A percentile compares a stretch with the other conserved stretches of the same genome.
Evolutionary conservation across 2,888 invertebrate genomes (phyloP).

Genomic region (Cheilosia vernalis): DNA sequence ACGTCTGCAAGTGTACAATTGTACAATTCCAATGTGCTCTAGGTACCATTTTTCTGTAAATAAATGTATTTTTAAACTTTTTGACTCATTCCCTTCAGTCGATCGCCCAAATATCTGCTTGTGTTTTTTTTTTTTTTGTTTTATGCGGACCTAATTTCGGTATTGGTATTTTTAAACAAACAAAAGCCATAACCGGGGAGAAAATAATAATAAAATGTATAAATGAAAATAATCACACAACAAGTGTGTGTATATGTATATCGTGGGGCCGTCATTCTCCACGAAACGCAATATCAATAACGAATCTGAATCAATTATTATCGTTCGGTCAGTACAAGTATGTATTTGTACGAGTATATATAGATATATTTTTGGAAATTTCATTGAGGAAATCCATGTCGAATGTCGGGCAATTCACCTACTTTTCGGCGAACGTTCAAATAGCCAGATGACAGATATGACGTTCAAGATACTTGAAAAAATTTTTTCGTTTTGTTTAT

Average conservation of each 20-base stretch:
- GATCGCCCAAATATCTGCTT: constrained; percentile 40
- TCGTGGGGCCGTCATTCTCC: constrained; percentile 25
- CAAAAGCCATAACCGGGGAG: constrained; percentile 16
- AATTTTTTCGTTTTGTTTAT: constrained; percentile 4
- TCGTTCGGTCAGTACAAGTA: constrained; percentile 42
- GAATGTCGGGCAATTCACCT: constrained; percentile 64
- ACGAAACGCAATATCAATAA: constrained; percentile 56
- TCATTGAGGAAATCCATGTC: constrained; percentile 51
- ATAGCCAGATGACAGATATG: constrained; percentile 69
- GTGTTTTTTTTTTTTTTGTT: constrained; percentile 16
- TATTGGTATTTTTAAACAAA: constrained; percentile 59
- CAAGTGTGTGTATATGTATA: constrained; percentile 20
- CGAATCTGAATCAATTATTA: constrained; percentile 70
- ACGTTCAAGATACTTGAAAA: constrained; percentile 43
- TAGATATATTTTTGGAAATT: neutral
- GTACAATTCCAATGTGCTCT: constrained; percentile 13
- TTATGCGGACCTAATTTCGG: constrained; percentile 38
- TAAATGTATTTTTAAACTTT: constrained; percentile 50
- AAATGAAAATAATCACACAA: constrained; percentile 55
- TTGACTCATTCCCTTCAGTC: constrained; percentile 43
- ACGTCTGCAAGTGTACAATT: constrained; percentile 18
- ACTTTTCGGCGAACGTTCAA: constrained; percentile 67
- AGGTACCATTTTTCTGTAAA: constrained; percentile 36
- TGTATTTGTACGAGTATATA: neutral
- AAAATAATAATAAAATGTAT: constrained; percentile 61